Evolutionary conservation across 2,113 vertebrate genomes (phyloP), one percentile per base, ranked within the genome.

Genomic region (Oryzias javanicus): DNA sequence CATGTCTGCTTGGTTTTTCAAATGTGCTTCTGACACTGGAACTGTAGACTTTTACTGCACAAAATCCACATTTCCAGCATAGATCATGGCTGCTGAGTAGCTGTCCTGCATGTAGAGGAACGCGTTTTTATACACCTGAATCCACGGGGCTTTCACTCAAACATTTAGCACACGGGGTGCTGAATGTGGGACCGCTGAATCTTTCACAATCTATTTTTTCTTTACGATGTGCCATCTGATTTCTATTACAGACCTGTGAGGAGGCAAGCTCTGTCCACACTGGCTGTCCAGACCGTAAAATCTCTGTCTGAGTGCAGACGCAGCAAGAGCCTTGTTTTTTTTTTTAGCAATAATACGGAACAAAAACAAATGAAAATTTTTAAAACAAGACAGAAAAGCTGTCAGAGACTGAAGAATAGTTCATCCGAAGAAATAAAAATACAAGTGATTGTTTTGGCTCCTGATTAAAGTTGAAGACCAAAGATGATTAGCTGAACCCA

Each of bases 251-350:
- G 44, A 16, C n/a, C 44, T n/a, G 44, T n/a, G 22, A 58, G 52
- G 56, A 68, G 44, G 49, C 57, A 35, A 15, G 18, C 35, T 75
- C 46, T 61, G 49, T 17, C 54, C 29, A 64, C 46, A 58, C 20
- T 41, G 50, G n/a, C 52, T 45, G 22, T 64, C 53, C 6, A 2
- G 52, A 48, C 46, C 0, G 15, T 5, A 12, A 63, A 57, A 66
- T 79, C 66, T 73, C 22, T 65, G 48, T 53, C 58, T 65, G 51
- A 48, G 55, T 46, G 58, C 55, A 63, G 71, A 63, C 62, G 72
- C 59, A 73, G 65, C 55, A 55, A 60, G 55, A 65, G 82, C 8
- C 70, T 50, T 55, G 25, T 64, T 63, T 67, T 59, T 69, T 59
- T 69, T 56, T 22, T 22, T 22, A 22, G 67, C 63, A 76, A 57